Evolutionary conservation across 2,797 vertebrate genomes (phyloP).

Genomic region (Meriones psammophilus): DNA sequence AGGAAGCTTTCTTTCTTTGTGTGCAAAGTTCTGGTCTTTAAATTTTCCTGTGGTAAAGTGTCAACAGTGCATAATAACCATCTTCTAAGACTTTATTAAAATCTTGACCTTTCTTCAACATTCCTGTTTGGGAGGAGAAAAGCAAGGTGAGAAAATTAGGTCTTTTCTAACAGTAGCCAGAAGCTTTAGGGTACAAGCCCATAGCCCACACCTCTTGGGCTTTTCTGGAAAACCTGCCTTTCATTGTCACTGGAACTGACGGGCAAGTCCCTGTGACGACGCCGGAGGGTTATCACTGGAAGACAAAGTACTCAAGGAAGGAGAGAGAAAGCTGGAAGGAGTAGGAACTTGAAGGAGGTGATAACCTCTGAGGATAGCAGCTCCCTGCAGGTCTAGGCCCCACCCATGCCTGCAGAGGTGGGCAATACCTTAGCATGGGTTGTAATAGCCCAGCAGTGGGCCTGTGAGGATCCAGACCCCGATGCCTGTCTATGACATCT

Average conservation of each 20-base stretch:
- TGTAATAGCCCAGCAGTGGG: not conserved
- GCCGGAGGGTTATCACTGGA: not conserved
- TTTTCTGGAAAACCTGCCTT: conserved; percentile 54
- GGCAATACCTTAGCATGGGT: not conserved
- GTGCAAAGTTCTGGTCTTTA: conserved; percentile 67
- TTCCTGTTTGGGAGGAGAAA: conserved; percentile 75
- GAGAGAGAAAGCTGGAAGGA: not conserved
- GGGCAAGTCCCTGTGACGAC: accelerated
- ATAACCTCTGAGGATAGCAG: not conserved
- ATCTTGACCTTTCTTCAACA: conserved; percentile 84
- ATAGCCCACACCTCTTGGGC: conserved; percentile 13
- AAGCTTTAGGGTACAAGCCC: conserved; percentile 15
- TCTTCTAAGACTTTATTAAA: conserved; percentile 82
- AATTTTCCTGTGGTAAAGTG: conserved; percentile 72
- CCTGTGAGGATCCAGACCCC: not conserved
- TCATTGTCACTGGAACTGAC: not conserved
- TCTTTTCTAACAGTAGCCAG: conserved; percentile 53
- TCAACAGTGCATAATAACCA: conserved; percentile 79
- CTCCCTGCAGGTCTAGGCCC: not conserved
- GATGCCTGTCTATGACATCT: not conserved
- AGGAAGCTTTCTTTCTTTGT: conserved; percentile 42
- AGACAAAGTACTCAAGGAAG: not conserved
- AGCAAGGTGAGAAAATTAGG: conserved; percentile 68
- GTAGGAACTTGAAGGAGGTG: not conserved
- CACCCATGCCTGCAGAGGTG: not conserved